These are phyloP conservation scores for Erythrocercus mccallii DNA, from an alignment of 2,113 vertebrate genomes.

Conservation along the genomic window DNA sequence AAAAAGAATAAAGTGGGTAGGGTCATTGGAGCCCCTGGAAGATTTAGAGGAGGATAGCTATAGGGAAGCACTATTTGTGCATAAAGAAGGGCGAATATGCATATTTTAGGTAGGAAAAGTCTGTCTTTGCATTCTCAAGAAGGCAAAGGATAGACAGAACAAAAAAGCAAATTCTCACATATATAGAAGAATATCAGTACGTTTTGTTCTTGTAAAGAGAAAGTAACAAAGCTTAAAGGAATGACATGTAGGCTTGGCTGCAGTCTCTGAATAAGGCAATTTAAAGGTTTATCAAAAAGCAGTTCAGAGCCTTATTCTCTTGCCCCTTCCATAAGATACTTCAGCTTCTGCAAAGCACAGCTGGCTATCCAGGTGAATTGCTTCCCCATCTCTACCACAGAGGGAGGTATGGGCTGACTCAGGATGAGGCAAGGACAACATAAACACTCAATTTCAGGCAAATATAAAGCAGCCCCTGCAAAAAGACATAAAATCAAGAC, in stretches of 20 bases:
- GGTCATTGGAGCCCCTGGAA: not conserved
- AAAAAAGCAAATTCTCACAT: not conserved
- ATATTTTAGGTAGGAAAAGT: not conserved
- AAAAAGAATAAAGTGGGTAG: not conserved
- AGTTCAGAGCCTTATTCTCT: not conserved
- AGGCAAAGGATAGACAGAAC: not conserved
- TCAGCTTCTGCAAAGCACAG: not conserved
- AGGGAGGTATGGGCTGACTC: not conserved
- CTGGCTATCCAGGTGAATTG: not conserved
- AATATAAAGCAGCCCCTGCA: not conserved
- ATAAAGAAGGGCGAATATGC: not conserved
- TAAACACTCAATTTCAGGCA: not conserved
- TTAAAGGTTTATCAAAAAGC: not conserved
- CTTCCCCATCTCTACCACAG: not conserved
- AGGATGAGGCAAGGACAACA: not conserved
- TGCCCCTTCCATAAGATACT: not conserved
- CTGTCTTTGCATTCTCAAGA: not conserved
- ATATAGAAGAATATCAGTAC: not conserved
- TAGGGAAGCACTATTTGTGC: not conserved
- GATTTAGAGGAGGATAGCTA: not conserved
- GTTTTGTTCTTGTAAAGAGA: not conserved
- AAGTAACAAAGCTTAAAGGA: not conserved
- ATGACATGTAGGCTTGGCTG: not conserved
- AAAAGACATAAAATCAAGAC: not conserved
- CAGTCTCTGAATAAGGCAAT: not conserved